Conservation (phyloP, 2,113 vertebrate species). For the Tyrannus savana region DNA sequence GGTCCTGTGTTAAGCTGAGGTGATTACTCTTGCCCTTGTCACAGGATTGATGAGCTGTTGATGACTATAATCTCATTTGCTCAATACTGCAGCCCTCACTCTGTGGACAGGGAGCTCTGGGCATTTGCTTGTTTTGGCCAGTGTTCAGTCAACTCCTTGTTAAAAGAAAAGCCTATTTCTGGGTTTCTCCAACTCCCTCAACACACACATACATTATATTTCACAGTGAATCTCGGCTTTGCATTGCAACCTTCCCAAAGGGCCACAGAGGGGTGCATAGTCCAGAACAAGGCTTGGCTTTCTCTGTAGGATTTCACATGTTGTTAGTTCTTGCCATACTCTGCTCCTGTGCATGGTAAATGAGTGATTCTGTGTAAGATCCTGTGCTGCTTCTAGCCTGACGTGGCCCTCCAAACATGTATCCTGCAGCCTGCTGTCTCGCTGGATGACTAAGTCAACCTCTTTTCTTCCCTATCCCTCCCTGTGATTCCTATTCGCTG, state of each 20-base stretch:
- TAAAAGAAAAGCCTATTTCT: background rate
- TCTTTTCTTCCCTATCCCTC: background rate
- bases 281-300: background rate
- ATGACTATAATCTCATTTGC: background rate
- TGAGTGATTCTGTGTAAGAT: background rate
- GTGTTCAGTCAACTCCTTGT: background rate
- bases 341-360: background rate
- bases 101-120: background rate
- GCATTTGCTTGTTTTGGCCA: background rate
- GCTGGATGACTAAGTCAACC: background rate
- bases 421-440: background rate
- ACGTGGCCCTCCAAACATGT: background rate
- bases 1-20: background rate
- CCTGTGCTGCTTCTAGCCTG: background rate
- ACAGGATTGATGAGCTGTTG: background rate
- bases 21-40: background rate
- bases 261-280: accelerated
- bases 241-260: background rate
- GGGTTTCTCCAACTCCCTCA: background rate
- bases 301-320: background rate
- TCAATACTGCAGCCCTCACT: background rate
- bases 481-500: background rate
- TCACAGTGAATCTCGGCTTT: background rate
- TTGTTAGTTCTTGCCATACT: background rate
- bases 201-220: background rate